Evolutionary conservation across 37 sponge, comb jelly and placozoan species (phyloP).

Genomic region (Hexactinellida sp.): DNA sequence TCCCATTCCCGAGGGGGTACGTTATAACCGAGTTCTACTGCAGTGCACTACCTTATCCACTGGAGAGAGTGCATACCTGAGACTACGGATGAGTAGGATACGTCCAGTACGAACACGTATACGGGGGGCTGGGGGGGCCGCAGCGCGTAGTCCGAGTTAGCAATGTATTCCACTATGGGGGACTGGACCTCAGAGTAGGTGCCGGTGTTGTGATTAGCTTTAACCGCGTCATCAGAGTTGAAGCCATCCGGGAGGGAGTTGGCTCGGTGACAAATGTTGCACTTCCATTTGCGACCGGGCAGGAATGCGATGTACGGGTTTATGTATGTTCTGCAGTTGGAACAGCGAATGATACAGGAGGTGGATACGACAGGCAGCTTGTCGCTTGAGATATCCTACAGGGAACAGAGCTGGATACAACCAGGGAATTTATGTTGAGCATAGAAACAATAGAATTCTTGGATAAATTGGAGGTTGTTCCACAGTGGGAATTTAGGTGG

Average conservation of each 20-base stretch:
- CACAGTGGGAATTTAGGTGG: too few relatives aligned
- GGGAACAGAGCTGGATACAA: not conserved
- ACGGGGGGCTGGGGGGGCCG: constrained; percentile 50
- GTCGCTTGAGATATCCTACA: not conserved
- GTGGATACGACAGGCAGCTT: constrained; percentile 51
- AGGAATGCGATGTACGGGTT: constrained; percentile 80
- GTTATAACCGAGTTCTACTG: too few relatives aligned
- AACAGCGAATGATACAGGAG: constrained; percentile 57
- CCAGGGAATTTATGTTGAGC: too few relatives aligned
- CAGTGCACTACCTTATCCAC: too few relatives aligned
- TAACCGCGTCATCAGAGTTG: not conserved
- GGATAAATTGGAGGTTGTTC: not conserved
- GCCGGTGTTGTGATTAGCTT: not conserved
- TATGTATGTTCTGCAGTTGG: constrained; percentile 83
- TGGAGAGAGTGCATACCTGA: too few relatives aligned
- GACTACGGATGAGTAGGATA: constrained; percentile 48
- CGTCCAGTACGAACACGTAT: constrained; percentile 79
- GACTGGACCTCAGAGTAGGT: constrained; percentile 45
- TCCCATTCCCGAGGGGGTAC: too few relatives aligned
- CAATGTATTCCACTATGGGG: constrained; percentile 77
- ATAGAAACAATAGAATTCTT: not conserved
- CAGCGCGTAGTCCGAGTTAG: constrained; percentile 90
- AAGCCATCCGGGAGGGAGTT: constrained; percentile 28
- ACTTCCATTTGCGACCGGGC: constrained; percentile 75
- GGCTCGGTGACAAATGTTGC: constrained; percentile 83